Base-by-base conservation (phyloP, 2,113 vertebrate genomes). In the Clarias macrocephalus region DNA sequence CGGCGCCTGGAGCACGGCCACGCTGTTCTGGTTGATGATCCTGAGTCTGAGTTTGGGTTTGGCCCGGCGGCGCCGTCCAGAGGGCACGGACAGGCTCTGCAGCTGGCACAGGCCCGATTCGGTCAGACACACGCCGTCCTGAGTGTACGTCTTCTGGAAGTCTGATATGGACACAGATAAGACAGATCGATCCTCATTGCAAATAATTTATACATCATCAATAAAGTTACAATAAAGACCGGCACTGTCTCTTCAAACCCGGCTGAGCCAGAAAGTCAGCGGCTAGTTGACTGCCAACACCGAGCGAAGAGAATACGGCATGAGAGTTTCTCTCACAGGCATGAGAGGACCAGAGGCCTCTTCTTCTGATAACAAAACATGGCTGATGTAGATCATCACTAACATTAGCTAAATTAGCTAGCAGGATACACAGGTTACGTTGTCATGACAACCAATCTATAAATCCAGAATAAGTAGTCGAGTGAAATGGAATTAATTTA, bases 21-120 rank as follows among this genome's bases (percentile, higher is more conserved):
- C 98, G 21, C 97, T 99, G 94, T 99, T 99, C 94, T 99, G 98
- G 93, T 99, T 99, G 91, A 99, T 99, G 92, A 99, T 99, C 93
- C 97, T 97, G 93, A 99, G 94, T 90, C 99, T 98, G 88, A 99
- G 94, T 95, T 99, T 99, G 93, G 98, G 98, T 93, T 99, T 99
- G 84, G 95, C 96, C 87, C 98, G 95, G 91, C 97, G 98, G 91
- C 95, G 96, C 86, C 97, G 96, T 0, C 96, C 95, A 0, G 96
- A 96, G 12, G 96, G 94, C 56, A 96, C 95, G 21, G 96, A 96
- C 79, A 99, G 96, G 87, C 97, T 96, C 95, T 99, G 98, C 80
- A 99, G 96, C 91, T 99, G 98, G 70, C 96, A 96, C 92, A 98
- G 96, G 70, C 98, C 98, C 1, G 94, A 96, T 94, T 99, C 97